Base-by-base conservation (phyloP, 1,140 invertebrate genomes). In the Contarinia nasturtii region DNA sequence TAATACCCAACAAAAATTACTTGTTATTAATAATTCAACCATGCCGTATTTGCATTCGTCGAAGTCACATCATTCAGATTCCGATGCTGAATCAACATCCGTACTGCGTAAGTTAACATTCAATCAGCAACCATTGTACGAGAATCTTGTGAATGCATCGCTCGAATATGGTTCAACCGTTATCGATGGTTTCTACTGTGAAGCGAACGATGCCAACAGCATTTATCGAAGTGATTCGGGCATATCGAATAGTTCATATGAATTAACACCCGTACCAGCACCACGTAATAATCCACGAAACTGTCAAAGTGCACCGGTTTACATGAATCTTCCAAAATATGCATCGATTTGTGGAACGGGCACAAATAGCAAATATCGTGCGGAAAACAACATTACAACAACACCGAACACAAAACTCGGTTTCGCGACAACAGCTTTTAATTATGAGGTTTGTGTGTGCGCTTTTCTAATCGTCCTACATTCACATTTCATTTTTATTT, bases 81-180 rank as follows among this genome's bases (percentile, higher is more conserved):
- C 27, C 4, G 27, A 27, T 3, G 4, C 27, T 10, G 27, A 27
- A 27, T 27, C 27, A 3, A 20, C 18, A 20, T 21, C 41, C n/a
- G n/a, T 18, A 20, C n/a, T 11, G 7, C n/a, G 41, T 14, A 43
- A 43, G 18, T 18, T 43, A 19, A 43, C 52, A 44, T 52, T 57
- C 40, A 57, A 54, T 45, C 58, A 61, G 53, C 57, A 55, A 42
- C 58, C 60, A 36, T 53, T 51, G n/a, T 61, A 63, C 46, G 67
- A 72, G 52, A 72, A 72, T 51, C 53, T 70, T 42, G 67, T 64
- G 17, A 67, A 68, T 52, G 67, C 67, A 4, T 67, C 68, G 50
- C 66, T 65, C 63, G 57, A 65, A 38, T 68, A 54, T 49, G 67
- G 67, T 56, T 7, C 22, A 27, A 50, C 55, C 44, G 44, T 52